Evolutionary conservation across 2,888 invertebrate species (phyloP).

Genomic region (Acanthosepion pharaonis): DNA sequence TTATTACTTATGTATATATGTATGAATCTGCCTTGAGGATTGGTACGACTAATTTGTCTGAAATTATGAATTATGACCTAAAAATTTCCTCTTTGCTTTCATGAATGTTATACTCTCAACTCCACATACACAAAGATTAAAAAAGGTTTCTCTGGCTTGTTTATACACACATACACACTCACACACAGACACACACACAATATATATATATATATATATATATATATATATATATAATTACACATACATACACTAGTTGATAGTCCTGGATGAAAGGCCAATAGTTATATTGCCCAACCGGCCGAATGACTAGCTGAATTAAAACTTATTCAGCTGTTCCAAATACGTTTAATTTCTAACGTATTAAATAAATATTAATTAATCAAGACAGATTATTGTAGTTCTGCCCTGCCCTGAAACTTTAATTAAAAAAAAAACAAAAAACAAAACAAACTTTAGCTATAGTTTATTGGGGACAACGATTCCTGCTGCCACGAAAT

Average conservation of each 20-base stretch:
- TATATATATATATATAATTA: neutral
- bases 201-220: neutral
- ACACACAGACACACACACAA: neutral
- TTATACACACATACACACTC: neutral
- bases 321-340: neutral
- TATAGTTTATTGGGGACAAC: neutral
- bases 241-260: neutral
- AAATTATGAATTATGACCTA: neutral
- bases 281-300: neutral
- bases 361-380: neutral
- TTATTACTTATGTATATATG: neutral
- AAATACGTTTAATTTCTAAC: neutral
- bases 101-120: neutral
- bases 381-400: neutral
- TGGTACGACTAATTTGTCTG: neutral
- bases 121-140: too few species aligned
- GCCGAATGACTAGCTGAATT: neutral
- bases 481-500: neutral
- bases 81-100: neutral
- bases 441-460: neutral
- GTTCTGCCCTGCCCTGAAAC: neutral
- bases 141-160: conserved; percentile 1
- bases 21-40: neutral
- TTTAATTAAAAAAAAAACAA: neutral
- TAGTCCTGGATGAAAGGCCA: neutral